These are phyloP conservation scores for Atlantisia rogersi DNA, from an alignment of 2,113 vertebrate genomes.

Conservation along the genomic window DNA sequence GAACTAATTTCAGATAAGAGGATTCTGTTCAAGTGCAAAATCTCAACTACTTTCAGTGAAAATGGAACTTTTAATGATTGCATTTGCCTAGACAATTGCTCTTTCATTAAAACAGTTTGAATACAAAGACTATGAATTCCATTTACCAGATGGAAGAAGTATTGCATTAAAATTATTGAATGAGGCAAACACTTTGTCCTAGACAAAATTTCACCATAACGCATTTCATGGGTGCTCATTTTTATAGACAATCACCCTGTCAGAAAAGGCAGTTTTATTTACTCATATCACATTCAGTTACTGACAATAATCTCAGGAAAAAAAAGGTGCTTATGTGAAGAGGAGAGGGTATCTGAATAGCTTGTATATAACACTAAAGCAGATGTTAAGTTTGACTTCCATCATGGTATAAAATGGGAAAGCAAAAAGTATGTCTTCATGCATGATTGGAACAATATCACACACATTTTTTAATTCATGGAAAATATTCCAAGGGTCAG, in stretches of 20 bases:
- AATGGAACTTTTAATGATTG: conserved; percentile 50
- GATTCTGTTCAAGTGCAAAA: conserved; percentile 38
- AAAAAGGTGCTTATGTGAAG: neutral
- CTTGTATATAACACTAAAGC: neutral
- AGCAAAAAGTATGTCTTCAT: neutral
- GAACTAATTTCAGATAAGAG: conserved; percentile 58
- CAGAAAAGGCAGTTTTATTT: conserved; percentile 23
- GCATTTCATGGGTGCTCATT: neutral
- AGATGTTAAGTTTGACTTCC: neutral
- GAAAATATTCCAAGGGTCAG: neutral
- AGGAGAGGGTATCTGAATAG: neutral
- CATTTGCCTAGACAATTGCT: conserved; percentile 39
- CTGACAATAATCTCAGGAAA: neutral
- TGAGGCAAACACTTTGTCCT: neutral
- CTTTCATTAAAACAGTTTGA: conserved; percentile 58
- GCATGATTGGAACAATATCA: neutral
- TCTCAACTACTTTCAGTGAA: conserved; percentile 26
- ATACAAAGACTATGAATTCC: conserved; percentile 35
- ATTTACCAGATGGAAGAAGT: conserved; percentile 45
- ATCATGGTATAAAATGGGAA: neutral
- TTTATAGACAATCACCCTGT: neutral
- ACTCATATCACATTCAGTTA: neutral
- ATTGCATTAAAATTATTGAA: conserved; percentile 39
- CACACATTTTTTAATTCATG: neutral
- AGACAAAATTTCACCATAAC: neutral